Evolutionary conservation across 2,797 vertebrate species (phyloP).

Genomic region (Sciurus carolinensis): DNA sequence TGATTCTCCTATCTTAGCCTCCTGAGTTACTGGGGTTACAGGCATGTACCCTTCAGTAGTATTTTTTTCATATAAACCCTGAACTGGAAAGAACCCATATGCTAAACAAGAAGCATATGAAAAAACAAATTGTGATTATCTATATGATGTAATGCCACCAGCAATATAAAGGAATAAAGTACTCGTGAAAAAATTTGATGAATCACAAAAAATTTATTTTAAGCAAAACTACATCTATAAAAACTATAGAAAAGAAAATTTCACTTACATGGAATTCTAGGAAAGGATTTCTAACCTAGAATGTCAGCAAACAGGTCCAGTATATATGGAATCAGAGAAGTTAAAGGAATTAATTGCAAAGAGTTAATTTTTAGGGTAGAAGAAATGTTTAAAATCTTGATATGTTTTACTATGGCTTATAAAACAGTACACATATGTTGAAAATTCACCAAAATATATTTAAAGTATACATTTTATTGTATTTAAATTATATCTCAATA

Average conservation of each 20-base stretch:
- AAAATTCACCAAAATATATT: neutral
- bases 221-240: neutral
- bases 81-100: neutral
- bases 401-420: neutral
- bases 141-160: neutral
- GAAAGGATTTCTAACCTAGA: neutral
- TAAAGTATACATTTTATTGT: neutral
- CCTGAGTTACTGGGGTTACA: too few species aligned
- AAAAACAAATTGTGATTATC: neutral
- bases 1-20: too few species aligned
- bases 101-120: neutral
- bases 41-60: neutral
- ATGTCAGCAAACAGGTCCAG: neutral
- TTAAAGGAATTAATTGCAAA: neutral
- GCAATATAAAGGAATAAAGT: neutral
- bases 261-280: neutral
- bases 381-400: neutral
- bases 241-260: neutral
- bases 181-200: neutral
- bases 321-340: neutral
- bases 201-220: neutral
- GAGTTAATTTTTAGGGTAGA: neutral
- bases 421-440: neutral
- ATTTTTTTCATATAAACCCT: neutral
- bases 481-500: neutral